Evolutionary conservation across 2,888 invertebrate genomes (phyloP), one percentile per base, ranked within the genome.

Genomic region (Campopleginae sp.): DNA sequence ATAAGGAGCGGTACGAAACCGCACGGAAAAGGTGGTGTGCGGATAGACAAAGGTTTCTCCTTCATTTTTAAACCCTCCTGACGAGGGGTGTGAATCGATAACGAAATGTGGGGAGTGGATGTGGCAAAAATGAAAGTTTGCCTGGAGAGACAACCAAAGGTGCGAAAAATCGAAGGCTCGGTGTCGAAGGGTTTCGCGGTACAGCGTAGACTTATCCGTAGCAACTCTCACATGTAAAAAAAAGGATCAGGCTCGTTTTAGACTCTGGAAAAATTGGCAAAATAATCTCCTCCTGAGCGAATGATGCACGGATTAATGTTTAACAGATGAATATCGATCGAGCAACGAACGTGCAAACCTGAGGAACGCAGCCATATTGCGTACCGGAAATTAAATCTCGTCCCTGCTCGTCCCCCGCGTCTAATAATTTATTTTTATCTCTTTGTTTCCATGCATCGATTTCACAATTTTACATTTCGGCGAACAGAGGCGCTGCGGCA

Each of bases 91-190:
- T 51, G 8, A 51, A 51, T 51, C 51, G 51, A 51, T 51, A 51
- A 8, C 19, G 19, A 51, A 51, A 51, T 19, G 38, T 5, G 10
- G 8, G 10, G 51, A 19, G 19, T 19, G 19, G 19, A 51, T 48
- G 19, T 19, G 2, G 51, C 10, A 19, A 23, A 10, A n/a, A 31
- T 19, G 65, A 54, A 38, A 51, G 19, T 23, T 42, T 7, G 27
- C 12, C 42, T 7, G 27, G 19, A 42, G 27, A 10, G 31, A 44
- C 44, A 74, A 74, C n/a, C 61, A 27, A 61, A 74, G 27, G 61
- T 74, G 61, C 61, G 54, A 74, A 74, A 61, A 74, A 74, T 74
- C 44, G 74, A 74, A 61, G 58, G 31, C 44, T 61, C 44, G 23
- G 8, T 42, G 31, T 27, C 31, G 4, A 46, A 19, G 31, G 48